Base-by-base conservation (phyloP, 1,140 invertebrate genomes). In the Babylonia areolata region DNA sequence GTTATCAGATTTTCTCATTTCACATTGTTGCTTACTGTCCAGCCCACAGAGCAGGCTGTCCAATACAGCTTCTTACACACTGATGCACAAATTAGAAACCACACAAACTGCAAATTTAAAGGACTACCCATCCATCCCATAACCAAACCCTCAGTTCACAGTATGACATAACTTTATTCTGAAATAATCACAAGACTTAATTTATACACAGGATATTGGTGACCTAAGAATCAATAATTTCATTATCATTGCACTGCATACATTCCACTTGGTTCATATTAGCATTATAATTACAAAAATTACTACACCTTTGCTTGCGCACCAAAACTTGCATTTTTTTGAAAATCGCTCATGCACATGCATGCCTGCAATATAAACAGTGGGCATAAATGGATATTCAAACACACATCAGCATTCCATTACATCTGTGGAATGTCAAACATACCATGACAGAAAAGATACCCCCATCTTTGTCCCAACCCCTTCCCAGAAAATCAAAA, bases 131-230 rank as follows among this genome's bases (percentile, higher is more conserved):
- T 23, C 58, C 58, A 12, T 23, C 58, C n/a, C n/a, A n/a, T n/a
- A n/a, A n/a, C n/a, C n/a, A n/a, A n/a, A n/a, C n/a, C n/a, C n/a
- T n/a, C n/a, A n/a, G n/a, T n/a, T 5, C 58, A 64, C 58, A 64
- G 58, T 64, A 64, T 64, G 58, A 64, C 58, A 64, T 64, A 23
- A 64, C 58, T 64, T 64, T 64, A 64, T 64, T 64, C 58, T 64
- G 58, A 64, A 64, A 64, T 64, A 23, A 64, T 64, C 58, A 64
- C 58, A 64, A 64, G 58, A 64, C 28, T 64, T 23, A 11, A 28
- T 64, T 64, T 64, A 23, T 64, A 64, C 58, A 64, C 15, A 64
- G 58, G 58, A 64, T 64, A 28, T 64, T 28, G 17, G 28, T 6
- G 17, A 64, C 20, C 58, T 64, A 64, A 64, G 58, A 2, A 64